Conservation (phyloP, 2,113 vertebrate species). For the Numida meleagris region DNA sequence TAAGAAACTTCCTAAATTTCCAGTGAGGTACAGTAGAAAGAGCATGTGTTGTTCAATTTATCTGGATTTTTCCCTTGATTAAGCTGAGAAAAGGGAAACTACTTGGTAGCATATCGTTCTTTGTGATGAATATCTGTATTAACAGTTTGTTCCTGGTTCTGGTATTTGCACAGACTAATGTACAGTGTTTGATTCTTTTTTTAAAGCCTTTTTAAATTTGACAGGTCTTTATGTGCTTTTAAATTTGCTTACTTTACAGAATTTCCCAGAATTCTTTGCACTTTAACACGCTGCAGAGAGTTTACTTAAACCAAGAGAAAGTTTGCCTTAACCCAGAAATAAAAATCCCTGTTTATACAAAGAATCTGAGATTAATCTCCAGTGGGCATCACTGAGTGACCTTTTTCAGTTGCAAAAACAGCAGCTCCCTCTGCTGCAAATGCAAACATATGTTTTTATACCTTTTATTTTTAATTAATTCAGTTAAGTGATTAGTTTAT, state of each 20-base stretch:
- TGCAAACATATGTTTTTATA: neutral
- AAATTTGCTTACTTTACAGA: neutral
- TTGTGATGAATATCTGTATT: neutral
- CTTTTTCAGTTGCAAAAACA: neutral
- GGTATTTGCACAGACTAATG: neutral
- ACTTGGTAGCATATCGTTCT: neutral
- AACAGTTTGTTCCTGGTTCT: neutral
- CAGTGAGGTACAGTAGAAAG: neutral
- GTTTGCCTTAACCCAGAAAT: neutral
- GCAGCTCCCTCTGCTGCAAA: constrained; percentile 23
- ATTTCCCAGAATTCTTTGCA: neutral
- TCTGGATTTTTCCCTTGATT: too few relatives aligned
- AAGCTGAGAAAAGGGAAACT: neutral
- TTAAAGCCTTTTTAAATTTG: neutral
- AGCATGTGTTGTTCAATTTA: neutral
- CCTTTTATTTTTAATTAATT: neutral
- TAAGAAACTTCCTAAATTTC: neutral
- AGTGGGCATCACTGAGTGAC: neutral
- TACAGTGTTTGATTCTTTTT: neutral
- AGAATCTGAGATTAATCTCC: neutral
- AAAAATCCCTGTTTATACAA: neutral
- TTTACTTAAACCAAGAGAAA: neutral
- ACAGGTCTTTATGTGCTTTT: neutral
- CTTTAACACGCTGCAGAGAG: neutral
- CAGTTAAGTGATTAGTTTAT: neutral